Conservation (phyloP, 1,140 invertebrate species). For the Leptopilina clavipes region DNA sequence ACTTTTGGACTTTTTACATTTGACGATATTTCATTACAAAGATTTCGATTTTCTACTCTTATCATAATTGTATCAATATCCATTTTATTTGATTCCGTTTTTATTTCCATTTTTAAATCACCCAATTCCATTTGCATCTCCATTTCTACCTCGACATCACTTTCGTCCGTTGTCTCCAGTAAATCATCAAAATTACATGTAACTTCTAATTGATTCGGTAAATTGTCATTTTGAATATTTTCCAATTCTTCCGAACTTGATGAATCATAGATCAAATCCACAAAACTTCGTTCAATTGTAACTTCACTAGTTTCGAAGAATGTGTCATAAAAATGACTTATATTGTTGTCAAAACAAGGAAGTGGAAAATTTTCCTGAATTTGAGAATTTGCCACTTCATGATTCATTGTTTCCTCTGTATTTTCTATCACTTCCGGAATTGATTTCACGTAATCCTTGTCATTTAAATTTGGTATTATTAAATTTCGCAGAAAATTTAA, state of each 20-base stretch:
- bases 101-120: background rate
- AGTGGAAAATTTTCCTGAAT: slow-evolving; percentile 35
- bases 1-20: no score
- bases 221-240: slow-evolving; percentile 5
- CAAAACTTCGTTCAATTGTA: background rate
- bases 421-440: background rate
- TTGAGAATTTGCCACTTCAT: background rate
- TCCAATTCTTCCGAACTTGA: slow-evolving; percentile 20
- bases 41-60: background rate
- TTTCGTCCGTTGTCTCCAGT: slow-evolving; percentile 38
- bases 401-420: slow-evolving; percentile 35
- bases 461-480: slow-evolving; percentile 51
- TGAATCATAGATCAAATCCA: slow-evolving; percentile 37
- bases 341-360: slow-evolving; percentile 36
- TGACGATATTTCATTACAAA: no score
- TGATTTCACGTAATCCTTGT: slow-evolving; percentile 48
- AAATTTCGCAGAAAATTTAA: slow-evolving; percentile 54
- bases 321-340: background rate
- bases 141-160: background rate
- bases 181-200: slow-evolving; percentile 40
- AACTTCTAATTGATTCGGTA: background rate
- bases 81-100: background rate
- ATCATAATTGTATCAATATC: no score
- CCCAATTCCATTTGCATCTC: background rate
- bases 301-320: slow-evolving; percentile 35